A percentile compares a stretch with the other conserved stretches of the same genome.
These are phyloP conservation scores for Crotalus viridis DNA, from an alignment of 2,113 vertebrate species.

Conservation along the genomic window DNA sequence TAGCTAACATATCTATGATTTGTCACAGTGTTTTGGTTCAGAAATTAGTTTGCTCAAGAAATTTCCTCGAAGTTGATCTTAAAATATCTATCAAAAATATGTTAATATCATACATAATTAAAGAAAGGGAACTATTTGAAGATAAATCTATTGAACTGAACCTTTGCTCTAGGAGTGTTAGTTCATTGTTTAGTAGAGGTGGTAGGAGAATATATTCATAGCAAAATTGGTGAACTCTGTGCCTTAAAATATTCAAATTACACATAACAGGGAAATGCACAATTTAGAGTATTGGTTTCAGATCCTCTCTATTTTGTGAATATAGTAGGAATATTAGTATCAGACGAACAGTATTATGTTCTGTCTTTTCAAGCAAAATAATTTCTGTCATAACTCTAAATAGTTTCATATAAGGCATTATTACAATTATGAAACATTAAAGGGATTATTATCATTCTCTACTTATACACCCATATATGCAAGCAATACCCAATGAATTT, in stretches of 20 bases:
- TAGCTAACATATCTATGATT: conserved; percentile 78
- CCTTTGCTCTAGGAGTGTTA: not conserved
- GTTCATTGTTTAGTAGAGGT: not conserved
- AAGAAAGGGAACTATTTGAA: not conserved
- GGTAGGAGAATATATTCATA: not conserved
- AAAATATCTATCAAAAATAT: conserved; percentile 40
- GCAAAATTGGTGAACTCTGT: not conserved
- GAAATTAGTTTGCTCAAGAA: conserved; percentile 56
- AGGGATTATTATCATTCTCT: not conserved
- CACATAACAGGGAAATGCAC: no score
- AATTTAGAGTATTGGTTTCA: not conserved
- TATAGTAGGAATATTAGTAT: not conserved
- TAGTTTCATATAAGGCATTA: not conserved
- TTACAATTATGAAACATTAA: not conserved
- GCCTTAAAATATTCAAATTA: not conserved
- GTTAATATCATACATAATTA: conserved; percentile 18
- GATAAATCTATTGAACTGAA: conserved; percentile 5
- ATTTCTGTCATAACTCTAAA: not conserved
- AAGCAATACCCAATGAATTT: not conserved
- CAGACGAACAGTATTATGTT: not conserved
- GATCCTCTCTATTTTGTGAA: not conserved
- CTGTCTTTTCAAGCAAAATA: not conserved
- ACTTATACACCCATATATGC: not conserved
- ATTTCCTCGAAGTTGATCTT: conserved; percentile 47
- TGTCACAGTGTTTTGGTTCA: conserved; percentile 67